phyloP scores from a whole-genome alignment of 2,797 vertebrate genomes.

The Hozukius guyotensis region DNA sequence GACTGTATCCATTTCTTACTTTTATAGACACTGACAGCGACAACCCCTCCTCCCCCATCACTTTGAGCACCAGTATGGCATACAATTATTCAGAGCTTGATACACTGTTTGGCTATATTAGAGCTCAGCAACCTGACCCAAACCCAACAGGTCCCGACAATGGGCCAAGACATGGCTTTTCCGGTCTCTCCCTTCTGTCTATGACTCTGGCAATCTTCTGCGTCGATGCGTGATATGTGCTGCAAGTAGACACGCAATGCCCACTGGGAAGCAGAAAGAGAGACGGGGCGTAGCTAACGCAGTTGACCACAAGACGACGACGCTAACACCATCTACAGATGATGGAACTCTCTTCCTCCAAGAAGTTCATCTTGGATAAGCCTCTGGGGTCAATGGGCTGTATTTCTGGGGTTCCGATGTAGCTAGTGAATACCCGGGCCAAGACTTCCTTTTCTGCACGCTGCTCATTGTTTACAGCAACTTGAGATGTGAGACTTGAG shows the following conservation, averaged over 20 bases:
- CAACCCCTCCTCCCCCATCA: background rate
- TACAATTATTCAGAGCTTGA: constrained; percentile 1
- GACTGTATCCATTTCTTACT: constrained; percentile 33
- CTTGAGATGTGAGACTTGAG: too few relatives aligned
- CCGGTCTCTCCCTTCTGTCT: background rate
- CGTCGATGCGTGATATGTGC: background rate
- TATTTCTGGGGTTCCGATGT: too few relatives aligned
- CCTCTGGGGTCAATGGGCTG: too few relatives aligned
- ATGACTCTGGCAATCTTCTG: background rate
- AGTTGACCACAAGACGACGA: background rate
- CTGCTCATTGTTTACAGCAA: too few relatives aligned
- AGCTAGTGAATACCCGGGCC: too few relatives aligned
- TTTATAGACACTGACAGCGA: constrained; percentile 11
- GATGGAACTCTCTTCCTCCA: background rate
- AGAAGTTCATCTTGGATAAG: background rate
- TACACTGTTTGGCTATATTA: background rate
- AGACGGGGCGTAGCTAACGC: background rate
- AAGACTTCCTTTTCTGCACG: too few relatives aligned
- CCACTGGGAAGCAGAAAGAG: background rate
- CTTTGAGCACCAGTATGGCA: background rate
- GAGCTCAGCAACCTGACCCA: background rate
- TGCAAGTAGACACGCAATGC: background rate
- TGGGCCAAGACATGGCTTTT: background rate
- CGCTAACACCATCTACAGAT: background rate
- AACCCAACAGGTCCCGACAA: background rate